Conservation (phyloP, 2,888 invertebrate species). For the Dryobota labecula region DNA sequence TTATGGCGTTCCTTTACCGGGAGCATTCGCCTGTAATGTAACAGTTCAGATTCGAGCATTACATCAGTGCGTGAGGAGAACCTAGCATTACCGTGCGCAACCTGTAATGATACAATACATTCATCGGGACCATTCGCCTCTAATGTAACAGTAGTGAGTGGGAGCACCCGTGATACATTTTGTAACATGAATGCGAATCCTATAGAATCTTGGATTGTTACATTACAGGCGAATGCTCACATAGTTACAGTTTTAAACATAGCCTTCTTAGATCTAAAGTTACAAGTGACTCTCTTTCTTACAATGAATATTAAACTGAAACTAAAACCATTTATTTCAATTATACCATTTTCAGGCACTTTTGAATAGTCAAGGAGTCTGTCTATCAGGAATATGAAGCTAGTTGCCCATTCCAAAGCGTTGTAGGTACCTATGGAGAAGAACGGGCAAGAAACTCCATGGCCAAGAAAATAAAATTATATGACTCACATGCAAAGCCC, state of each 20-base stretch:
- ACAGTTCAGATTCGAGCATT: no score
- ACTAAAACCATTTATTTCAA: background rate
- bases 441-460: background rate
- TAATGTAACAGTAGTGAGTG: no score
- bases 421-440: background rate
- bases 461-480: background rate
- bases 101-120: no score
- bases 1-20: no score
- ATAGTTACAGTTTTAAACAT: background rate
- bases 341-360: background rate
- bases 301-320: background rate
- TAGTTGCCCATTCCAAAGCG: background rate
- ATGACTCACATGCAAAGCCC: slow-evolving; percentile 1
- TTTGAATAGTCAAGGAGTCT: background rate
- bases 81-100: no score
- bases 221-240: no score
- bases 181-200: no score
- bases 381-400: background rate
- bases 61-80: no score
- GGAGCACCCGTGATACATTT: no score
- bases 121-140: no score
- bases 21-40: no score
- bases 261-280: background rate
- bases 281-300: background rate
- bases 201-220: no score